phyloP scores from a whole-genome alignment of 1,140 invertebrate species.

The Drosophila busckii region DNA sequence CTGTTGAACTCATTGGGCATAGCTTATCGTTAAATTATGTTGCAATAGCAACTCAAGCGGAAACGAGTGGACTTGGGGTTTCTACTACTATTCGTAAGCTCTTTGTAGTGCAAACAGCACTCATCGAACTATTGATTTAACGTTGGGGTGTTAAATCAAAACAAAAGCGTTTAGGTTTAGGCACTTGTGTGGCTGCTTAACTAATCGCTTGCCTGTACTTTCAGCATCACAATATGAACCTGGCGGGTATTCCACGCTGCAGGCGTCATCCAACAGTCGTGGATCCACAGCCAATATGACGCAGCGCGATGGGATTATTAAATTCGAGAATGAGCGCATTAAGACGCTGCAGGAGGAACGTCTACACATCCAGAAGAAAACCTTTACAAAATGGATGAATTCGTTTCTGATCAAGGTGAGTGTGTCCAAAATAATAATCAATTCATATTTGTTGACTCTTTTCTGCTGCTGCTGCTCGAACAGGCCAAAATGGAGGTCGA shows the following conservation, averaged over 20 bases:
- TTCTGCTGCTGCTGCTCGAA: conserved; percentile 26
- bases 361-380: conserved; percentile 99
- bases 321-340: conserved; percentile 97
- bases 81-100: too few relatives aligned
- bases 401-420: conserved; percentile 96
- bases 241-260: conserved; percentile 82
- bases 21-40: too few relatives aligned
- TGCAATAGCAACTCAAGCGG: too few relatives aligned
- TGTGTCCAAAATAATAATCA: neutral
- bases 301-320: conserved; percentile 92
- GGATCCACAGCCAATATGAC: conserved; percentile 86
- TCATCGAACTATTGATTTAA: too few relatives aligned
- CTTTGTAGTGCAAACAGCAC: too few relatives aligned
- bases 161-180: conserved; percentile 55
- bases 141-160: too few relatives aligned
- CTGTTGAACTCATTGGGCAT: too few relatives aligned
- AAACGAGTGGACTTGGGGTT: too few relatives aligned
- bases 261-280: conserved; percentile 80
- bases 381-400: conserved; percentile 99
- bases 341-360: conserved; percentile 97
- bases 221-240: conserved; percentile 86
- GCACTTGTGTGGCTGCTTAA: conserved; percentile 26
- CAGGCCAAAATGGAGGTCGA: conserved; percentile 97
- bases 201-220: conserved; percentile 11
- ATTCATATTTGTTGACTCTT: conserved; percentile 3